Conservation (phyloP, 1,140 invertebrate genomes). For the Euglossa dilemma region DNA sequence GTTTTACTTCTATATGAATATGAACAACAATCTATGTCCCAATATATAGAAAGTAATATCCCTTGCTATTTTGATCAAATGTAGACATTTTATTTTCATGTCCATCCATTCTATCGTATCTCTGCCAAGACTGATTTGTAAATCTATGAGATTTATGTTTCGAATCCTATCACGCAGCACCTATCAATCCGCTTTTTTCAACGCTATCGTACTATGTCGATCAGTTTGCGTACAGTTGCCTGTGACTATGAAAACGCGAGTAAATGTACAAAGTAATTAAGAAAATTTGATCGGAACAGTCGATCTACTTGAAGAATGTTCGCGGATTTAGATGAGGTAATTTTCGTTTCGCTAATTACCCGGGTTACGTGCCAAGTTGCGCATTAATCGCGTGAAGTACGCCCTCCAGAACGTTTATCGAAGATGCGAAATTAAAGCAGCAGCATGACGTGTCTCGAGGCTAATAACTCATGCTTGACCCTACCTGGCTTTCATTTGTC, state of each 20-base stretch:
- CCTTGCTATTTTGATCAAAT: no score
- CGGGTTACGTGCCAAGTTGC: background rate
- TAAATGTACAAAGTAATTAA: no score
- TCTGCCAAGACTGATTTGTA: no score
- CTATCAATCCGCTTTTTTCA: no score
- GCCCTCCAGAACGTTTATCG: slow-evolving; percentile 5
- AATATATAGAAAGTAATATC: background rate
- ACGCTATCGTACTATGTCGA: no score
- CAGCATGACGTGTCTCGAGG: slow-evolving; percentile 8
- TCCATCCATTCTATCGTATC: background rate
- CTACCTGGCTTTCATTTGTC: slow-evolving; percentile 31
- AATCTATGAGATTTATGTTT: no score
- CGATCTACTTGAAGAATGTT: background rate
- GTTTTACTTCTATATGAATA: no score
- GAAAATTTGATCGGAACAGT: background rate
- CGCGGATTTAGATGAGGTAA: background rate
- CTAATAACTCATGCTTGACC: slow-evolving; percentile 44
- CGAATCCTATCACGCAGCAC: no score
- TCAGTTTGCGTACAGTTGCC: no score
- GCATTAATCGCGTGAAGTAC: slow-evolving; percentile 7
- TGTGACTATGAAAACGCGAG: no score
- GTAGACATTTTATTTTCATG: background rate
- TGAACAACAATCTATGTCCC: no score
- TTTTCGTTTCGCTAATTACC: slow-evolving; percentile 10
- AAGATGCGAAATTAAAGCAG: slow-evolving; percentile 37